These are phyloP conservation scores for Progne subis DNA, from an alignment of 2,113 vertebrate species.

Conservation along the genomic window DNA sequence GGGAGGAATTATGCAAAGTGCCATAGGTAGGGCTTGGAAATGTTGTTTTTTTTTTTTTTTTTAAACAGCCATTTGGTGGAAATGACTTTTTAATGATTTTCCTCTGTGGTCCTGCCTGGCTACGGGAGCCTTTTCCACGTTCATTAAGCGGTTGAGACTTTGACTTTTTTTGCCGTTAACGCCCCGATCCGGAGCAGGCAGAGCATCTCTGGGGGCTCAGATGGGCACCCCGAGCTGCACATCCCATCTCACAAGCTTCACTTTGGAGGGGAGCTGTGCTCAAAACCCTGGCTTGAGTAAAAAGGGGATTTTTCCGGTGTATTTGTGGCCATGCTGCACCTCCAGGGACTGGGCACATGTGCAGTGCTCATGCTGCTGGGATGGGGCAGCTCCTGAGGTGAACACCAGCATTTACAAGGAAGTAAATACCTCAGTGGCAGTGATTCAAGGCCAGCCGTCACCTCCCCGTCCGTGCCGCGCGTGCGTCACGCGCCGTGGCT, in stretches of 20 bases:
- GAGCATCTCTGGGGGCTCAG: rapidly evolving
- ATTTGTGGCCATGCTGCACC: rapidly evolving
- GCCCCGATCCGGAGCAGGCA: rapidly evolving
- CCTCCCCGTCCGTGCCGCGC: rapidly evolving
- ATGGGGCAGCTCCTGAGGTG: background rate
- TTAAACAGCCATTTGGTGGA: background rate
- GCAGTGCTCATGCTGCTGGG: background rate
- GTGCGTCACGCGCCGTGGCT: background rate
- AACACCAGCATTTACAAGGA: background rate
- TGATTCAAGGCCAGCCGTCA: background rate
- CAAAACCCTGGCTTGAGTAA: rapidly evolving
- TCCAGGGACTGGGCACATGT: background rate
- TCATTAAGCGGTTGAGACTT: background rate
- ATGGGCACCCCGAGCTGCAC: background rate
- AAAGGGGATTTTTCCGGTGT: background rate
- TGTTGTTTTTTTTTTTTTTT: background rate
- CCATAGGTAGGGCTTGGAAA: background rate
- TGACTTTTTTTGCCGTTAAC: rapidly evolving
- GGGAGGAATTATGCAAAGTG: conserved; percentile 24
- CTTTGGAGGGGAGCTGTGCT: background rate
- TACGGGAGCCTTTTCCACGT: background rate
- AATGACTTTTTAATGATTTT: conserved; percentile 24
- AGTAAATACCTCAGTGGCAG: background rate
- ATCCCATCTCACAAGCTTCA: rapidly evolving
- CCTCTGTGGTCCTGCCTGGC: background rate